Percentiles rank a stretch among this genome's conserved stretches.
phyloP scores from a whole-genome alignment of 2,888 invertebrate species.

The Junonia oenone region DNA sequence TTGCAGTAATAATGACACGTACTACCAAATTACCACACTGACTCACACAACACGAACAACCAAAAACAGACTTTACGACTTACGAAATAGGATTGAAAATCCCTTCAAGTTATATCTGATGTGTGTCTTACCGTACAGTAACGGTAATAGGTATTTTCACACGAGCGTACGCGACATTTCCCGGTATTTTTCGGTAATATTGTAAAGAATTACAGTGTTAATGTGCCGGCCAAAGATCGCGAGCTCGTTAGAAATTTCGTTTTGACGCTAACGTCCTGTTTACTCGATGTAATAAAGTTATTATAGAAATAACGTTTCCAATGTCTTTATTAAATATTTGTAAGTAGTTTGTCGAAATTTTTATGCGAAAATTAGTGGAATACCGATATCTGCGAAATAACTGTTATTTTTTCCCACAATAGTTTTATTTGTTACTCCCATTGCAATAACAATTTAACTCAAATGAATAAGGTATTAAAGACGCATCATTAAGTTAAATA shows the following conservation, averaged over 20 bases:
- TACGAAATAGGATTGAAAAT: background rate
- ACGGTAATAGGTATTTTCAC: constrained; percentile 38
- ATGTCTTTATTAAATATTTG: background rate
- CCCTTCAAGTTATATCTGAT: background rate
- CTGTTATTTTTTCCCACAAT: too few relatives aligned
- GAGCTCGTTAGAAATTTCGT: constrained; percentile 22
- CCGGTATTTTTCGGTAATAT: constrained; percentile 32
- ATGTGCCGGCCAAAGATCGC: constrained; percentile 24
- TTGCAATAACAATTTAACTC: too few relatives aligned
- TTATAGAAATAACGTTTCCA: background rate
- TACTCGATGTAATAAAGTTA: background rate
- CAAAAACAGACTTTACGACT: constrained; percentile 1
- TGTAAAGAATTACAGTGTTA: constrained; percentile 19
- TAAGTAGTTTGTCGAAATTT: background rate
- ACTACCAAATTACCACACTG: constrained; percentile 27
- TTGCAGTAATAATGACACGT: constrained; percentile 47
- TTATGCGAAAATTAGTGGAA: background rate
- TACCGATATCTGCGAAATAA: background rate
- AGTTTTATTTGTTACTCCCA: too few relatives aligned
- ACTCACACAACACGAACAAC: constrained; percentile 10
- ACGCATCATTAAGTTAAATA: too few relatives aligned
- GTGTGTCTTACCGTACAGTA: constrained; percentile 22
- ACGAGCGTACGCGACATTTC: constrained; percentile 29
- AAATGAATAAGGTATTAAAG: too few relatives aligned
- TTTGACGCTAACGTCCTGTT: constrained; percentile 10